Percentiles rank a stretch among this genome's conserved stretches.
phyloP scores from a whole-genome alignment of 2,113 vertebrate genomes.

The Bubo bubo region DNA sequence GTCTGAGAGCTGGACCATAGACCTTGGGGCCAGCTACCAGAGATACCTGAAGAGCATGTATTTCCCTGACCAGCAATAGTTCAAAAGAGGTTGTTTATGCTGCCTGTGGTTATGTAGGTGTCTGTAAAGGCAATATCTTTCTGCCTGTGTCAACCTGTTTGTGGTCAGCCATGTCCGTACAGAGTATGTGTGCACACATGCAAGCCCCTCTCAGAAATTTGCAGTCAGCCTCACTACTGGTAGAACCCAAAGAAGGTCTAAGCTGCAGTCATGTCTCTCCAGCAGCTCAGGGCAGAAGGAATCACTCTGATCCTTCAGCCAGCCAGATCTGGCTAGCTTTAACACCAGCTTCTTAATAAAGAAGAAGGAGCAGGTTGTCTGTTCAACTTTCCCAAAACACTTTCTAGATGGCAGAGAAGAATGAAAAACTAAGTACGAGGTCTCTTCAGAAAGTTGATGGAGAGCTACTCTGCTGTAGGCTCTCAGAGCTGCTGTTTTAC shows the following conservation, averaged over 20 bases:
- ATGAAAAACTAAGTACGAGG: background rate
- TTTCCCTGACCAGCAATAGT: background rate
- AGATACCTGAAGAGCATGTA: background rate
- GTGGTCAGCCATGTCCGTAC: background rate
- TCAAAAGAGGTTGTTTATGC: background rate
- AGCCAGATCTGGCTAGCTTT: background rate
- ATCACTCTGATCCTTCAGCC: background rate
- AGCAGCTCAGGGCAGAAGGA: background rate
- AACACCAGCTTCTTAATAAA: background rate
- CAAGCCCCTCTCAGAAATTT: background rate
- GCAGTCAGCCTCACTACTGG: background rate
- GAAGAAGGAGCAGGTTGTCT: background rate
- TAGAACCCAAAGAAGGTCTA: background rate
- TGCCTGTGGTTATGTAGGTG: background rate
- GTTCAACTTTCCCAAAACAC: background rate
- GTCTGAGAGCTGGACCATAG: background rate
- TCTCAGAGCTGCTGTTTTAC: background rate
- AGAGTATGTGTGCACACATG: accelerated
- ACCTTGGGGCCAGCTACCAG: background rate
- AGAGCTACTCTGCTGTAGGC: background rate
- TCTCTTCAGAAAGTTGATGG: background rate
- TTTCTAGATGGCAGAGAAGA: background rate
- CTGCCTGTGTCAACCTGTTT: background rate
- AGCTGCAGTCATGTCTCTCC: background rate
- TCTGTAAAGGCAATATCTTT: background rate